phyloP scores from a whole-genome alignment of 2,113 vertebrate genomes.

The Aplodontia rufa region DNA sequence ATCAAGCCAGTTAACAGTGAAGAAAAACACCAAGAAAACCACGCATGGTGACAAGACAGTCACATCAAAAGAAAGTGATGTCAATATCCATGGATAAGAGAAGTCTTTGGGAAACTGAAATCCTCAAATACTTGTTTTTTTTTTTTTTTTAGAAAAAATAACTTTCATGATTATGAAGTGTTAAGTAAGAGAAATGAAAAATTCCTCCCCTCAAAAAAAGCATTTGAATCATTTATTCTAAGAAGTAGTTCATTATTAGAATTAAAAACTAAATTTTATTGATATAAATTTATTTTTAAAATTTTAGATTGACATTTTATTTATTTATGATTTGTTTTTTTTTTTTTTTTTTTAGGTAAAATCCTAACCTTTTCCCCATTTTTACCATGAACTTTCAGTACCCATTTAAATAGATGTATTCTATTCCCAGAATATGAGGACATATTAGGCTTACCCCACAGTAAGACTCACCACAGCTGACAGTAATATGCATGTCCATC shows the following conservation, averaged over 20 bases:
- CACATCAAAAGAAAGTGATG: constrained; percentile 61
- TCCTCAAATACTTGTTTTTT: constrained; percentile 48
- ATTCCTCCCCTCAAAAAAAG: neutral
- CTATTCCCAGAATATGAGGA: neutral
- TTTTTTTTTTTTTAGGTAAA: neutral
- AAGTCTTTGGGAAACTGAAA: constrained; percentile 51
- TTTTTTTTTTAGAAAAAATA: constrained; percentile 52
- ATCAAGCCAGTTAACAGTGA: neutral
- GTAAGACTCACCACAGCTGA: neutral
- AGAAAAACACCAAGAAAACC: constrained; percentile 51
- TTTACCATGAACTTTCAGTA: constrained; percentile 27
- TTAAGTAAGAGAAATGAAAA: constrained; percentile 49
- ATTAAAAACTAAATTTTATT: too few relatives aligned
- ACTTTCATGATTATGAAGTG: constrained; percentile 48
- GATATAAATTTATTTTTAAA: constrained; percentile 31
- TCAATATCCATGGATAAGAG: constrained; percentile 57
- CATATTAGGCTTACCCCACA: neutral
- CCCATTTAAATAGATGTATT: constrained; percentile 1
- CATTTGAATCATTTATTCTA: constrained; percentile 18
- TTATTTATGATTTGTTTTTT: too few relatives aligned
- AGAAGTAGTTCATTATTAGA: constrained; percentile 5
- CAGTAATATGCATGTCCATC: neutral
- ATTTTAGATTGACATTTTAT: constrained; percentile 4
- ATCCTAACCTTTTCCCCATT: neutral
- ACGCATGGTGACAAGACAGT: constrained; percentile 33